Base-by-base conservation (phyloP, 2,888 invertebrate species). In the Drosophila flavopinicola region DNA sequence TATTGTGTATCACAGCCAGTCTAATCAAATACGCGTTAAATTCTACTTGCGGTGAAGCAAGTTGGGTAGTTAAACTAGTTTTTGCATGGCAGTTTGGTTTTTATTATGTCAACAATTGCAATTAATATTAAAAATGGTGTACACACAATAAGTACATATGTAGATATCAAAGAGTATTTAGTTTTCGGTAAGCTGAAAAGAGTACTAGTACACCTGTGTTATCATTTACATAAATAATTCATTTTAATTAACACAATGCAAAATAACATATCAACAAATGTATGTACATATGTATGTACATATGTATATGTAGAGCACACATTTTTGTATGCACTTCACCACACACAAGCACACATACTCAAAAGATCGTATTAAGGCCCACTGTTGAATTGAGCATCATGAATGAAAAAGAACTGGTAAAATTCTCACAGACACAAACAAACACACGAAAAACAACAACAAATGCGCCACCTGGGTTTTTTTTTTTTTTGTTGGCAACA, bases 401-500 rank as follows among this genome's bases (percentile, higher is more conserved):
- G 71, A 71, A 71, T 66, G 72, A 71, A 71, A 71, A 53, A 71
- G 72, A 71, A 66, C 71, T 61, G 71, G 72, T 71, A 71, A 61
- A 60, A 66, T 61, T 66, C 71, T 61, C 66, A 52, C 52, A 54
- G 24, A 49, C 32, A 13, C 6, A 37, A 24, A 37, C 38, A 33
- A 25, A 52, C 3, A 35, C 4, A 53, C 6, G 3, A n/a, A 20
- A 0, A 24, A 41, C 25, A 48, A 44, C 45, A 59, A 45, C 25
- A 60, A 57, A 49, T 58, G 38, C 45, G 47, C 25, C 39, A 41
- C 38, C 38, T 45, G 37, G 24, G 30, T 23, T 23, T 27, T 44
- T 29, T 23, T 27, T 44, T 29, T 47, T 45, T 58, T 59, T 24
- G 54, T 49, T 7, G 48, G 39, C 20, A 48, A 15, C 58, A 57